These are phyloP conservation scores for Menidia beryllina DNA, from an alignment of 2,113 vertebrate species.

Conservation along the genomic window DNA sequence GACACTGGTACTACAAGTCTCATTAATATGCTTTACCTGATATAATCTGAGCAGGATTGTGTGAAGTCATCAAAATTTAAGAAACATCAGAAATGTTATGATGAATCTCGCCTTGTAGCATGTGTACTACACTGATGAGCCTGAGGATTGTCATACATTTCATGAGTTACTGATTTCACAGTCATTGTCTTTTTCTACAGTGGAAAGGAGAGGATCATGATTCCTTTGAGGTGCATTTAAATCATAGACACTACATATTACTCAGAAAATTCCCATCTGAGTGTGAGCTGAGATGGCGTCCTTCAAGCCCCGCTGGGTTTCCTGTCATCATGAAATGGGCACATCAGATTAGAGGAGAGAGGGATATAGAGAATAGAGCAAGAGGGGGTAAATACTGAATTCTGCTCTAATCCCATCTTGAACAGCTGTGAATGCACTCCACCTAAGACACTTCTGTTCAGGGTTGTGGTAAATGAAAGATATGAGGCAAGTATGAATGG, in stretches of 20 bases:
- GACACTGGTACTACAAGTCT: conserved; percentile 39
- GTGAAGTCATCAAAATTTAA: conserved; percentile 48
- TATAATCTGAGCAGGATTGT: conserved; percentile 33
- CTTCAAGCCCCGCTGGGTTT: conserved; percentile 81
- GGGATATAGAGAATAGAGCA: conserved; percentile 47
- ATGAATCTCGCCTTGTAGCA: conserved; percentile 44
- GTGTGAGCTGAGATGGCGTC: conserved; percentile 72
- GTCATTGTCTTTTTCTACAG: conserved; percentile 74
- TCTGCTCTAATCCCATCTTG: conserved; percentile 78
- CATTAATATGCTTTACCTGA: conserved; percentile 58
- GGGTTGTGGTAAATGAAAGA: conserved; percentile 36
- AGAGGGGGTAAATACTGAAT: conserved; percentile 72
- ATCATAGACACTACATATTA: conserved; percentile 73
- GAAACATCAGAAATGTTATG: conserved; percentile 44
- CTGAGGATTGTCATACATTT: conserved; percentile 72
- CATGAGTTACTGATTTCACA: conserved; percentile 67
- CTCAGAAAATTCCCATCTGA: conserved; percentile 71
- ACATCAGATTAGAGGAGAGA: conserved; percentile 66
- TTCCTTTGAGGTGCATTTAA: conserved; percentile 77
- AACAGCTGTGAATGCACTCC: conserved; percentile 68
- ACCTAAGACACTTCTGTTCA: conserved; percentile 58
- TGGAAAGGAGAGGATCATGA: conserved; percentile 59
- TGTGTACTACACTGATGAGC: conserved; percentile 65
- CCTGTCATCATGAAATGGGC: conserved; percentile 77
- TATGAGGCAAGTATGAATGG: conserved; percentile 34